Percentiles rank a stretch among this genome's conserved stretches.
Conservation (phyloP, 2,888 invertebrate species). For the Archips crataeganus region DNA sequence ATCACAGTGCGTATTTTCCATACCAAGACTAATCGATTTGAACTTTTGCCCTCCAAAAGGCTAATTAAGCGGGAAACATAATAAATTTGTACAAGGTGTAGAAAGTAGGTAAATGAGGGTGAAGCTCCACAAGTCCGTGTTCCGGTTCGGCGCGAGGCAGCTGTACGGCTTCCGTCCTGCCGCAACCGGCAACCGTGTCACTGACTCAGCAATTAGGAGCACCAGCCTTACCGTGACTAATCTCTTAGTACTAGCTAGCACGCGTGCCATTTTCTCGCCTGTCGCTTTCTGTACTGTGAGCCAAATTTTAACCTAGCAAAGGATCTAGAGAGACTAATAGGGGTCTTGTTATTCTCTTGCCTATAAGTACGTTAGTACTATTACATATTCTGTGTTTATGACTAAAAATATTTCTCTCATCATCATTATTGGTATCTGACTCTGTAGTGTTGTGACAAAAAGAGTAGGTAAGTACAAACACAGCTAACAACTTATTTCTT, state of each 20-base stretch:
- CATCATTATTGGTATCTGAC: too few species aligned
- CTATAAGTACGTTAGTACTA: too few species aligned
- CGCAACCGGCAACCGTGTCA: constrained; percentile 61
- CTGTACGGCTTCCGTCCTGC: constrained; percentile 70
- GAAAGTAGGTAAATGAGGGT: constrained; percentile 51
- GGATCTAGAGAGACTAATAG: too few species aligned
- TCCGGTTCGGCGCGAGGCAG: constrained; percentile 70
- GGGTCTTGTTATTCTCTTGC: too few species aligned
- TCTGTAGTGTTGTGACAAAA: too few species aligned
- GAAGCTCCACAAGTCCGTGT: constrained; percentile 76
- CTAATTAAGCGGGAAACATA: background rate
- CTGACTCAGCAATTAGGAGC: constrained; percentile 37
- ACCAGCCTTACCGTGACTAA: constrained; percentile 23
- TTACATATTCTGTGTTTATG: too few species aligned
- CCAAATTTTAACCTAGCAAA: too few species aligned
- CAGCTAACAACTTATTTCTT: background rate
- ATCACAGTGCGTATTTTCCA: background rate
- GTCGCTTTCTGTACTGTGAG: background rate
- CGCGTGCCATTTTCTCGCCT: background rate
- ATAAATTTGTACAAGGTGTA: constrained; percentile 7
- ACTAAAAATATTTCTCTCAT: too few species aligned
- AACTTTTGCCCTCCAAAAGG: background rate
- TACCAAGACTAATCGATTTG: background rate
- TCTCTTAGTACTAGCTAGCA: constrained; percentile 6
- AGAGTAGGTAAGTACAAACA: background rate